A percentile compares a stretch with the other conserved stretches of the same genome.
These are phyloP conservation scores for Antedon mediterranea DNA, from an alignment of 53 echinoderm and acorn worm genomes.

Conservation along the genomic window DNA sequence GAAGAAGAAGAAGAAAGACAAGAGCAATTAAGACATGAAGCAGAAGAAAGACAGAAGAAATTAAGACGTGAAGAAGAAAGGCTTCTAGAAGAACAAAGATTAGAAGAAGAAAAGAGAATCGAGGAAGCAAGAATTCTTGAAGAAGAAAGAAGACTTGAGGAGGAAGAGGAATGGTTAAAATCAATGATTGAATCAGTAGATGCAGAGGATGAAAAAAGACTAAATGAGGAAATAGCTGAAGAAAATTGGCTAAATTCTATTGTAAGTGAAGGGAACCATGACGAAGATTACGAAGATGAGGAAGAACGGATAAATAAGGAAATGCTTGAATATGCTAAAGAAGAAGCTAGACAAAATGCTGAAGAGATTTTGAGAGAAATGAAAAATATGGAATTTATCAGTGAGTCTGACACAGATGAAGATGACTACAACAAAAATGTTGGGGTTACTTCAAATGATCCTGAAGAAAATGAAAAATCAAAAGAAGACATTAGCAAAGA, in stretches of 20 bases:
- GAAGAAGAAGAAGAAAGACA: too few relatives aligned
- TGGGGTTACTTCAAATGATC: background rate
- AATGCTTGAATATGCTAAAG: background rate
- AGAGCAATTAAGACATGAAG: too few relatives aligned
- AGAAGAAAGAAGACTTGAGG: too few relatives aligned
- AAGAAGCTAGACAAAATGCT: background rate
- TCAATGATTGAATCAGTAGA: too few relatives aligned
- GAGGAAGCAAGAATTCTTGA: too few relatives aligned
- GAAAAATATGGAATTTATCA: background rate
- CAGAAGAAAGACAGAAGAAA: too few relatives aligned
- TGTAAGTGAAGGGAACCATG: background rate
- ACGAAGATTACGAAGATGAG: background rate
- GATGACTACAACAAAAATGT: background rate
- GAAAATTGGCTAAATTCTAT: background rate
- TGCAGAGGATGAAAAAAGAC: too few relatives aligned
- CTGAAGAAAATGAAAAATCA: background rate
- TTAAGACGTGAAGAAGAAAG: too few relatives aligned
- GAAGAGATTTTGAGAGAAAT: background rate
- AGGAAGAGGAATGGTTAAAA: too few relatives aligned
- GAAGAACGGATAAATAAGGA: background rate
- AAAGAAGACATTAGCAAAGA: background rate
- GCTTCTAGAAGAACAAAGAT: too few relatives aligned
- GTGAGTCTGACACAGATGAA: background rate
- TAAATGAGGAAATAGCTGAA: background rate
- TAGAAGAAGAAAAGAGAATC: too few relatives aligned